Percentiles rank a stretch among this genome's conserved stretches.
phyloP scores from a whole-genome alignment of 1,140 invertebrate species.

The Drosophila erecta region DNA sequence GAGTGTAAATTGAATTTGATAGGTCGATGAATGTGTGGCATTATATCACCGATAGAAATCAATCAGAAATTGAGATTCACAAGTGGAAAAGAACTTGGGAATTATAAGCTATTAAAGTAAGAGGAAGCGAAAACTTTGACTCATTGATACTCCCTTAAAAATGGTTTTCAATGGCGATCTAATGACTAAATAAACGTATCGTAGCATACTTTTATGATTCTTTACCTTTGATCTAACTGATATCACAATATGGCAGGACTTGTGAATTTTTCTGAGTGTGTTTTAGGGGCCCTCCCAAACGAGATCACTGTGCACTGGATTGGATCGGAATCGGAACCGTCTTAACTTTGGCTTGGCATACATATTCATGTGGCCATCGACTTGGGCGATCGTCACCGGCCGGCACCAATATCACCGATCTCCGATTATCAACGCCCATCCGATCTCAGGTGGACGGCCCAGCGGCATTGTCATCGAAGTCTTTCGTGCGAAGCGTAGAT shows the following conservation, averaged over 20 bases:
- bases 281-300: slow-evolving; percentile 9
- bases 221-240: background rate
- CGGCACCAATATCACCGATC: slow-evolving; percentile 40
- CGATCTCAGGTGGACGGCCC: slow-evolving; percentile 40
- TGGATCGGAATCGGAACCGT: slow-evolving; percentile 28
- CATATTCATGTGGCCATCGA: slow-evolving; percentile 36
- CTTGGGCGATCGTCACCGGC: slow-evolving; percentile 40
- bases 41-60: background rate
- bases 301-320: slow-evolving; percentile 17
- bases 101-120: background rate
- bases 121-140: background rate
- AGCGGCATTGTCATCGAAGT: slow-evolving; percentile 34
- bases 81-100: background rate
- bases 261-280: slow-evolving; percentile 25
- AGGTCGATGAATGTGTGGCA: background rate
- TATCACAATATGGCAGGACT: background rate
- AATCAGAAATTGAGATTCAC: background rate
- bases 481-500: slow-evolving; percentile 47
- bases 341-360: slow-evolving; percentile 30
- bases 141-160: background rate
- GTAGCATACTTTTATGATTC: background rate
- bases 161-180: background rate
- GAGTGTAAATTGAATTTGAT: slow-evolving; percentile 13
- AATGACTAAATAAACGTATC: too few species aligned
- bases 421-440: slow-evolving; percentile 39